phyloP scores from a whole-genome alignment of 1,140 invertebrate species.

The Gryllus bimaculatus region DNA sequence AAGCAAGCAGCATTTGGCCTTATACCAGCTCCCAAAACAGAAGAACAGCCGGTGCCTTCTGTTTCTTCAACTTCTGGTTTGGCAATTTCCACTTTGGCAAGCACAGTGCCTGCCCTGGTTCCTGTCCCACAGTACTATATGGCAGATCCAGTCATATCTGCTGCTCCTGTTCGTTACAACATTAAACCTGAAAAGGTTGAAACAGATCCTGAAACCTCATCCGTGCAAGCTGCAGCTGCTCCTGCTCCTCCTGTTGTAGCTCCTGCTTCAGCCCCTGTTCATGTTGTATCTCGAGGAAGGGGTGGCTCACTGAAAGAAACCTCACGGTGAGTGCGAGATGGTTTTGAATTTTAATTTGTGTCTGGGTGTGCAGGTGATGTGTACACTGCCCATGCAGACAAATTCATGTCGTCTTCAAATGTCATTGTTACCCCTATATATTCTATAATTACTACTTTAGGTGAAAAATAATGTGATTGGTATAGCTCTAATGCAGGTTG shows the following conservation, averaged over 20 bases:
- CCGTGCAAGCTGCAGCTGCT: background rate
- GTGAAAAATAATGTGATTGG: too few species aligned
- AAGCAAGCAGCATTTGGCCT: slow-evolving; percentile 33
- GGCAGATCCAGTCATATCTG: background rate
- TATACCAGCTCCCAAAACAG: slow-evolving; percentile 31
- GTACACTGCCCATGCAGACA: too few species aligned
- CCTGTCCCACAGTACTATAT: background rate
- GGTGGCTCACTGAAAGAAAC: background rate
- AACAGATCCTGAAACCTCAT: background rate
- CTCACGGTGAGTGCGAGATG: background rate
- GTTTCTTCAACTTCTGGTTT: background rate
- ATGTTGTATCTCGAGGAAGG: background rate
- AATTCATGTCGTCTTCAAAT: background rate
- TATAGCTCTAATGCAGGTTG: too few species aligned
- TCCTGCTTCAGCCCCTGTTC: background rate
- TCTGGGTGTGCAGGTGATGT: background rate
- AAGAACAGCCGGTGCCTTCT: background rate
- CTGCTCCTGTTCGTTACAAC: background rate
- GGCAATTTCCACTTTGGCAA: background rate
- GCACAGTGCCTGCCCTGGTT: background rate
- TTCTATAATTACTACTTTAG: background rate
- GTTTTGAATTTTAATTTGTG: background rate
- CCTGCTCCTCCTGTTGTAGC: background rate
- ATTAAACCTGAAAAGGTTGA: background rate
- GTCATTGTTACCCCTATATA: background rate